phyloP scores from a whole-genome alignment of 1,140 invertebrate species.

The Euura lappo region DNA sequence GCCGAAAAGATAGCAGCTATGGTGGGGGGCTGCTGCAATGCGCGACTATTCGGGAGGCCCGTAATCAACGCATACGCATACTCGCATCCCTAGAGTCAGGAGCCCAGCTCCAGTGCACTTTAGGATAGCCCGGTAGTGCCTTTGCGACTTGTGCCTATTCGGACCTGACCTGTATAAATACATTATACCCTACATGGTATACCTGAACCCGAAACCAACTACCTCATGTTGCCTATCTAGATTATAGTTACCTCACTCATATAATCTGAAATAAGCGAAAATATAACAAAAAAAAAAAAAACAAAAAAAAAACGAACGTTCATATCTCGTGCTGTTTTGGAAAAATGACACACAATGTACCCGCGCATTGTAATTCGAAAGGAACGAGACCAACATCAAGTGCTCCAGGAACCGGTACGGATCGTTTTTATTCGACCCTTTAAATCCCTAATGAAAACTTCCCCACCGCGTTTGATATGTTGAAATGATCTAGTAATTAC shows the following conservation, averaged over 20 bases:
- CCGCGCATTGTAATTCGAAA: too few species aligned
- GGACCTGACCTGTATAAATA: too few species aligned
- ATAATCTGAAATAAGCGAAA: too few species aligned
- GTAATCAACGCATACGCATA: slow-evolving; percentile 29
- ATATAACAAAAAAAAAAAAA: neutral
- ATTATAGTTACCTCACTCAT: neutral
- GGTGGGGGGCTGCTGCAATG: slow-evolving; percentile 9
- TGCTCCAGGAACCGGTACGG: too few species aligned
- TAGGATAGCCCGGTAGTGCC: neutral
- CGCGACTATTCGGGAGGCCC: slow-evolving; percentile 8
- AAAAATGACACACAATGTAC: neutral
- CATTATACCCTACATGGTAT: too few species aligned
- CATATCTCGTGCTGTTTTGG: neutral
- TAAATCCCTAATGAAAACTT: too few species aligned
- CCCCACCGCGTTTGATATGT: too few species aligned
- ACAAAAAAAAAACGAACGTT: neutral
- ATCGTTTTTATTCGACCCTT: too few species aligned
- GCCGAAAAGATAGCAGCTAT: slow-evolving; percentile 9
- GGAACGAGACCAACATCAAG: too few species aligned
- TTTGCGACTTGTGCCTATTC: neutral
- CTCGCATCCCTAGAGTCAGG: slow-evolving; percentile 18
- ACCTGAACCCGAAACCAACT: neutral
- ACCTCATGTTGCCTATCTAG: slow-evolving; percentile 4
- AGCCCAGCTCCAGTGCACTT: slow-evolving; percentile 7
- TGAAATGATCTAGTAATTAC: too few species aligned